A percentile compares a stretch with the other conserved stretches of the same genome.
These are phyloP conservation scores for Platycercus adscitus DNA, from an alignment of 2,113 vertebrate genomes.

Conservation along the genomic window DNA sequence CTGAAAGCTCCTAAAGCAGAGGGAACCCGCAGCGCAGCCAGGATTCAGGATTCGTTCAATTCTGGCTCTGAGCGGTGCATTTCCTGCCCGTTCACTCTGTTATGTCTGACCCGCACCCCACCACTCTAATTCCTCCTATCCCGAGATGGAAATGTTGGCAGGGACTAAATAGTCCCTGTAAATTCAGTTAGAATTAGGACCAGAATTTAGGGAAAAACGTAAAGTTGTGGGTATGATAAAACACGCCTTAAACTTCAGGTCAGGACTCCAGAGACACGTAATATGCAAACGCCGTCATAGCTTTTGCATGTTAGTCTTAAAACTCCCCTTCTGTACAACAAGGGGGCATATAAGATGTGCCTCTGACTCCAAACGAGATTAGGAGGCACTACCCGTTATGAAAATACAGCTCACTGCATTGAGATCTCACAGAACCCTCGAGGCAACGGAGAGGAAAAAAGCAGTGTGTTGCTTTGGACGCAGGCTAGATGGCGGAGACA, in stretches of 20 bases:
- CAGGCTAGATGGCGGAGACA: not conserved
- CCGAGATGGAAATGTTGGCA: not conserved
- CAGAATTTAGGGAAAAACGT: not conserved
- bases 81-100: not conserved
- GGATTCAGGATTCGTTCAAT: not conserved
- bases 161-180: not conserved
- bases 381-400: not conserved
- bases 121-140: not conserved
- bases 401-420: not conserved
- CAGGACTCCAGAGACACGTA: not conserved
- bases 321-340: not conserved
- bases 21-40: slow-evolving; percentile 21
- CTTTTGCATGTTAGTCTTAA: not conserved
- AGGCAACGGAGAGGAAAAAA: not conserved
- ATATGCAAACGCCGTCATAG: accelerated
- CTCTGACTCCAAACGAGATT: not conserved
- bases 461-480: not conserved
- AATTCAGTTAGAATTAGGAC: not conserved
- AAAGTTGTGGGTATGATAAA: not conserved
- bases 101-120: not conserved
- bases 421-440: not conserved
- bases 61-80: not conserved
- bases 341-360: not conserved
- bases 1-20: slow-evolving; percentile 47
- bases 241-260: not conserved